Base-by-base conservation (phyloP, 2,113 vertebrate species). In the Camarhynchus parvulus region DNA sequence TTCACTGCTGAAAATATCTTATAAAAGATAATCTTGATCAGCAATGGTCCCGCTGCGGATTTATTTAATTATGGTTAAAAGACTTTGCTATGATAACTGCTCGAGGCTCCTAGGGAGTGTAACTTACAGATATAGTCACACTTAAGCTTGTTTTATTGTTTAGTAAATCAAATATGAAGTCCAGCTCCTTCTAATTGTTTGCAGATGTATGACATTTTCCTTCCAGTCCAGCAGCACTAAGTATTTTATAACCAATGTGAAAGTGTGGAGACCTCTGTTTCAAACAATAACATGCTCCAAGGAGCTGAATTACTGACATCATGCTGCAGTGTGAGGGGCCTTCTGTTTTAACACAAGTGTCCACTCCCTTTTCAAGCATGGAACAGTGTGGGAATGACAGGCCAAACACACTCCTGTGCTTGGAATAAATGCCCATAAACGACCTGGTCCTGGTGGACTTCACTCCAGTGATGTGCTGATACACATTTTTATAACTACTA, bases 141-240 rank as follows among this genome's bases (percentile, higher is more conserved):
- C 96, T 98, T 98, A 85, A 95, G 94, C 97, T 97, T 98, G 28
- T 97, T 97, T 98, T 98, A 98, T 98, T 98, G 97, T 97, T 97
- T 96, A 98, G 96, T 98, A 98, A 98, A 98, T 98, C 96, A 97
- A 97, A 98, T 96, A 95, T 82, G 87, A 95, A 97, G 93, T 97
- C 92, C 96, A 97, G 95, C 92, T 97, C 96, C 89, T 97, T 98
- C 96, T 98, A 98, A 98, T 98, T 98, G 97, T 97, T 97, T 98
- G 92, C 98, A 98, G 98, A 98, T 98, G 98, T 97, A 95, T 96
- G 94, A 96, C 96, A 93, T 97, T 97, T 97, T 97, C 94, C 96
- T 97, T 98, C 97, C 97, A 98, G 95, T 97, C 95, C 97, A 97
- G 97, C 98, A 97, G 97, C 96, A 97, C 96, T 98, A 97, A 98